A percentile compares a stretch with the other conserved stretches of the same genome.
These are phyloP conservation scores for Corbicula japonica DNA, from an alignment of 2,888 invertebrate species.

Conservation along the genomic window DNA sequence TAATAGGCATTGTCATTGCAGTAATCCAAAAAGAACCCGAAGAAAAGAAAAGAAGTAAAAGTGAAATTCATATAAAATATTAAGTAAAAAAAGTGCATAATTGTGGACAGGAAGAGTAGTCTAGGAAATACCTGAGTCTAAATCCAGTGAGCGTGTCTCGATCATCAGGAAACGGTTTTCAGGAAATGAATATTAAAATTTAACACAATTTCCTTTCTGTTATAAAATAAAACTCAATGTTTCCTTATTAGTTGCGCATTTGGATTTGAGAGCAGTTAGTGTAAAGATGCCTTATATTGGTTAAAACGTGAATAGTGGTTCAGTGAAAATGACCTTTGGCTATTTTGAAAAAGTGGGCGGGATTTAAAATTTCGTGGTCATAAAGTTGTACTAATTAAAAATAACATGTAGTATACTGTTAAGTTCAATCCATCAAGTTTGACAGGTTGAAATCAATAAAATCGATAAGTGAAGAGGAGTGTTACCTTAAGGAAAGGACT, in stretches of 20 bases:
- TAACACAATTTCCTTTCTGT: constrained; percentile 45
- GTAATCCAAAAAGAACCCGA: background rate
- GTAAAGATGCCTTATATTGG: constrained; percentile 51
- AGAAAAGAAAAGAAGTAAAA: background rate
- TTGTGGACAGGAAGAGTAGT: constrained; percentile 21
- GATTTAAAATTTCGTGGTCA: constrained; percentile 47
- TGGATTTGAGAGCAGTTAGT: constrained; percentile 37
- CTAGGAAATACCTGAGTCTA: constrained; percentile 55
- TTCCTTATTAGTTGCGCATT: constrained; percentile 53
- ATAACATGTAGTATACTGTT: constrained; percentile 41
- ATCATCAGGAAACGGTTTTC: constrained; percentile 60
- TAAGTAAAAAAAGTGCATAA: constrained; percentile 6
- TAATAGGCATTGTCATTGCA: background rate
- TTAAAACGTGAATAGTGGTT: no score
- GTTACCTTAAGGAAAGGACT: constrained; percentile 25
- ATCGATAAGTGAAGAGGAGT: constrained; percentile 37
- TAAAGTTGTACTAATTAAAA: constrained; percentile 52
- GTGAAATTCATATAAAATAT: background rate
- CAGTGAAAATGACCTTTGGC: constrained; percentile 40
- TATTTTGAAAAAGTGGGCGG: constrained; percentile 36
- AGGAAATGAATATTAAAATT: constrained; percentile 57
- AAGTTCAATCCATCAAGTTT: constrained; percentile 58
- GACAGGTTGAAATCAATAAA: constrained; percentile 60
- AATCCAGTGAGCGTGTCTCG: constrained; percentile 43
- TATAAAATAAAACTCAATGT: constrained; percentile 21